phyloP scores from a whole-genome alignment of 2,888 invertebrate genomes.

The Zonitis immaculata region DNA sequence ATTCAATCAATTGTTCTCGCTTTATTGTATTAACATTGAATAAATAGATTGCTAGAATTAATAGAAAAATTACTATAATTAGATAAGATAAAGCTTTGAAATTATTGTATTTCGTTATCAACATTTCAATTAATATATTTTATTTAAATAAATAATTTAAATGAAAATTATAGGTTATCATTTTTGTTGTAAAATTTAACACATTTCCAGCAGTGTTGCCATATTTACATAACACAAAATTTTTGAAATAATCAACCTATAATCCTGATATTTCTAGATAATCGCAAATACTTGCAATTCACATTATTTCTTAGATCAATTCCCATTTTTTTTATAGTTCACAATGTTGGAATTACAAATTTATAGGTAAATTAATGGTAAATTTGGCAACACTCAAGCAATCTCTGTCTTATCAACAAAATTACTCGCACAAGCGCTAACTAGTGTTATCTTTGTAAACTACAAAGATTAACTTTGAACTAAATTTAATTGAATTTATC shows the following conservation, averaged over 20 bases:
- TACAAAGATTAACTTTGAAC: neutral
- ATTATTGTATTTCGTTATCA: neutral
- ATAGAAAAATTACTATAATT: neutral
- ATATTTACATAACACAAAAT: neutral
- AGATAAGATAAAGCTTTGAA: neutral
- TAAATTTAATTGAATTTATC: neutral
- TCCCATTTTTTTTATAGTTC: too few species aligned
- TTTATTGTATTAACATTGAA: neutral
- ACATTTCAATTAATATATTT: neutral
- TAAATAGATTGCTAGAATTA: neutral
- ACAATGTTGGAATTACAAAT: too few species aligned
- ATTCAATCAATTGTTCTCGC: neutral
- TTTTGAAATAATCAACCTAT: too few species aligned
- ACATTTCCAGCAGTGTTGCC: neutral
- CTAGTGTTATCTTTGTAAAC: slow-evolving; percentile 1
- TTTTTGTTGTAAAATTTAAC: neutral
- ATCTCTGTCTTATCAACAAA: neutral
- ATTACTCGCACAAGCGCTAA: slow-evolving; percentile 7
- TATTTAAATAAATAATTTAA: neutral
- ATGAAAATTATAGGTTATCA: neutral
- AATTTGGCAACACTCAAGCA: too few species aligned
- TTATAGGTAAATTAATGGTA: too few species aligned
- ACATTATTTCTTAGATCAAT: too few species aligned
- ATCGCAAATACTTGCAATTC: too few species aligned
- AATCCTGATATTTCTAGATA: too few species aligned